A percentile compares a stretch with the other conserved stretches of the same genome.
Evolutionary conservation across 2,113 vertebrate genomes (phyloP).

Genomic region (Mus spicilegus): DNA sequence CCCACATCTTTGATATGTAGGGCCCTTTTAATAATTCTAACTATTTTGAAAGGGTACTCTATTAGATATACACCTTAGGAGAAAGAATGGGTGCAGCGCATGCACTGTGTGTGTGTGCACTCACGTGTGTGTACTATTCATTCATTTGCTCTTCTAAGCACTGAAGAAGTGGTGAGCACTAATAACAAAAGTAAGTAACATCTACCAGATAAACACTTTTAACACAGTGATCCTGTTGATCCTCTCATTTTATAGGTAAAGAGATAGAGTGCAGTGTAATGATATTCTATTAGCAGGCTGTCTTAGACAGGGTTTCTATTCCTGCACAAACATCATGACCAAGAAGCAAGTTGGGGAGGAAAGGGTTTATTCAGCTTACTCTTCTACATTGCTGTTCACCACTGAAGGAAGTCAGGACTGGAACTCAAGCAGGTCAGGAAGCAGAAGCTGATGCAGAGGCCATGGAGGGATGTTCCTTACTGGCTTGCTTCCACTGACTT

Average conservation of each 20-base stretch:
- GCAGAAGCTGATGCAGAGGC: too few relatives aligned
- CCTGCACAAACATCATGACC: too few relatives aligned
- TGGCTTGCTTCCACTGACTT: too few relatives aligned
- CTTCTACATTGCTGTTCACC: too few relatives aligned
- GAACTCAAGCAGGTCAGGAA: too few relatives aligned
- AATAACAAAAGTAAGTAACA: conserved; percentile 30
- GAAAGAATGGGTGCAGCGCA: neutral
- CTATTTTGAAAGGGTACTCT: neutral
- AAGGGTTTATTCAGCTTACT: too few relatives aligned
- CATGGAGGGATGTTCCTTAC: too few relatives aligned
- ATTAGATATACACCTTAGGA: neutral
- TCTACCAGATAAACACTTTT: neutral
- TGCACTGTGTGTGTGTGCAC: neutral
- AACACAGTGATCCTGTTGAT: neutral
- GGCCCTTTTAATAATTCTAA: neutral
- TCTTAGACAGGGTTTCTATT: too few relatives aligned
- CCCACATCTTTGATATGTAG: neutral
- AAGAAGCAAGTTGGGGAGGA: too few relatives aligned
- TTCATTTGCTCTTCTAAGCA: neutral
- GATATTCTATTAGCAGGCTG: neutral
- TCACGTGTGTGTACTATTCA: neutral
- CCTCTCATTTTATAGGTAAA: neutral
- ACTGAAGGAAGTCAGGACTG: too few relatives aligned
- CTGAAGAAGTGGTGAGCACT: neutral
- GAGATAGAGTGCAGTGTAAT: neutral